Evolutionary conservation across 2,888 invertebrate species (phyloP), one percentile per base, ranked within the genome.

Genomic region (Spicauda simplicius): DNA sequence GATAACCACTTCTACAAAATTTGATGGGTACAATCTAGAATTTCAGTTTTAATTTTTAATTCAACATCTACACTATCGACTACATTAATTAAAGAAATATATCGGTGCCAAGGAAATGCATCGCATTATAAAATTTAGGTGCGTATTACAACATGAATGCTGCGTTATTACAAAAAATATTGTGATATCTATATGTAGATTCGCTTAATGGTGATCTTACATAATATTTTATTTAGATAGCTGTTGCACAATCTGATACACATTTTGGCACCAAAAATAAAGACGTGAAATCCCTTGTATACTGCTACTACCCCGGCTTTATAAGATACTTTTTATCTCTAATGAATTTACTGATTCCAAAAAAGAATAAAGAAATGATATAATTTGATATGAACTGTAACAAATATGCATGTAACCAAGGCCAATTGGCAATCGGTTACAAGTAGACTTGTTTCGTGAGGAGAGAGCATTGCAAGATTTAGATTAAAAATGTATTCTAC

Each of bases 341-440:
- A 90, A 88, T 85, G 83, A 83, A 84, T 86, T 86, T 83, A 84
- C 72, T 84, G 87, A 84, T 80, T 80, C 85, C 80, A 79, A 79
- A 82, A 76, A 77, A 25, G 84, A 75, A 48, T 48, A 75, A 77
- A 76, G 77, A 79, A 85, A 80, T 77, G 69, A 79, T 81, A 80
- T 81, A 79, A 77, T 78, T 80, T 84, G 83, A 84, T 81, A 85
- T 82, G 80, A 82, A 81, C 74, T 80, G 75, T 81, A 75, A 90
- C 91, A 90, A 90, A 88, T 87, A 81, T 84, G 91, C 90, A 82
- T 90, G 91, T 91, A 93, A 91, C 91, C 91, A 88, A 93, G 90
- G 86, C 87, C 77, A 72, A 68, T 58, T 61, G 68, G 86, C 83
- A 72, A 87, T 93, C 90, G 83, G 91, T 91, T 91, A 90, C 91